Conservation (phyloP, 92 coral and sea anemone species). For the Epizoanthus fatuus region DNA sequence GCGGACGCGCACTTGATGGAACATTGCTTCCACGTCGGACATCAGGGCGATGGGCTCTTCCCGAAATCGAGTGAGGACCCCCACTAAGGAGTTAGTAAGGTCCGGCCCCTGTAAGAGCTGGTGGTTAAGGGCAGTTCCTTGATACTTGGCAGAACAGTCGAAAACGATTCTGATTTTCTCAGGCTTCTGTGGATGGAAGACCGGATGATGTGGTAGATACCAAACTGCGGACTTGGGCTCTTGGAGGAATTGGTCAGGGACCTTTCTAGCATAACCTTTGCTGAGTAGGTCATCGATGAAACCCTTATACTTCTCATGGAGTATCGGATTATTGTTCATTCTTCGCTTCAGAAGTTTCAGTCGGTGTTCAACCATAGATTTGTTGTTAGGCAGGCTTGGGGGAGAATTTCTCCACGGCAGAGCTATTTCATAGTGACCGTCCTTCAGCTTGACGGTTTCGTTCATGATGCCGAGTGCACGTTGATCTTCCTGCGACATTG, state of each 20-base stretch:
- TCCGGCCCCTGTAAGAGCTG: slow-evolving; percentile 74
- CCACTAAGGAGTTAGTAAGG: slow-evolving; percentile 56
- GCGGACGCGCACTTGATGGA: slow-evolving; percentile 63
- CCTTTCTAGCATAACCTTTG: slow-evolving; percentile 67
- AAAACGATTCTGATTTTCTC: slow-evolving; percentile 61
- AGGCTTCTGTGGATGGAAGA: slow-evolving; percentile 65
- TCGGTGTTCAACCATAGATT: slow-evolving; percentile 62
- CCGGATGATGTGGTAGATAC: slow-evolving; percentile 78
- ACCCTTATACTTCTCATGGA: slow-evolving; percentile 46
- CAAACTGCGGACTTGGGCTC: slow-evolving; percentile 44
- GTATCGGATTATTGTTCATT: slow-evolving; percentile 24
- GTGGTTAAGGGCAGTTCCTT: slow-evolving; percentile 66
- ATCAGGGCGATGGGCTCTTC: slow-evolving; percentile 60
- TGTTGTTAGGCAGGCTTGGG: slow-evolving; percentile 59
- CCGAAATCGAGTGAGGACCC: slow-evolving; percentile 64
- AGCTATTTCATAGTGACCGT: slow-evolving; percentile 72
- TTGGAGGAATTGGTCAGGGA: slow-evolving; percentile 44
- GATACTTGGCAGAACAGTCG: slow-evolving; percentile 68
- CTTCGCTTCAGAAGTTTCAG: slow-evolving; percentile 47
- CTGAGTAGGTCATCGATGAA: slow-evolving; percentile 61
- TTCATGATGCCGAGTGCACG: slow-evolving; percentile 57
- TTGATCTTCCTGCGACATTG: slow-evolving; percentile 62
- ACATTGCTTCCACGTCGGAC: slow-evolving; percentile 72
- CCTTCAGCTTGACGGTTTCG: slow-evolving; percentile 49
- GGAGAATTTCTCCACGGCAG: slow-evolving; percentile 60